Base-by-base conservation (phyloP, 2,797 vertebrate genomes). In the Karalla daura region DNA sequence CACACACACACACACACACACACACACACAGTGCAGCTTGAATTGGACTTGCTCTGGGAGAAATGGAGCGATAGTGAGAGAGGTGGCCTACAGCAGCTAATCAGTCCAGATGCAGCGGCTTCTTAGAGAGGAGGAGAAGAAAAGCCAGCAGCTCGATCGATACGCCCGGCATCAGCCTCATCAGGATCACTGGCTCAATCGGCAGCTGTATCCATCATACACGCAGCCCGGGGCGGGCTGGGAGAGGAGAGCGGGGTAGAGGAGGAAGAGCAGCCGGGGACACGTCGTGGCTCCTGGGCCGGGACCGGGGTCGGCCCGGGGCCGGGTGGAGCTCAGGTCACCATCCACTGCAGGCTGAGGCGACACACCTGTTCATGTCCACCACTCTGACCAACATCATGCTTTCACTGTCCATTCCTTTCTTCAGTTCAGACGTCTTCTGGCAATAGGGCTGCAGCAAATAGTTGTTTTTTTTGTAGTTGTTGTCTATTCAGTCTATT, bases 81-180 rank as follows among this genome's bases (percentile, higher is more conserved):
- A 75, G 64, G 73, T 83, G 86, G 80, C 84, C 86, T 84, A 74
- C 72, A 88, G 85, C 83, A 45, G 79, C 70, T 86, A 84, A 82
- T 90, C 87, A 86, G 76, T 84, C 75, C 83, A 89, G 74, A 88
- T 86, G 80, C 76, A 83, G n/a, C 81, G 61, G 71, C 84, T 80
- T 86, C 84, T 82, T 43, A 83, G 74, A 89, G 85, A 51, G 13
- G 56, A 75, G 63, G n/a, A 84, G 53, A 80, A 77, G 71, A 88
- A n/a, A 83, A 83, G 80, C 69, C 73, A 81, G 81, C 75, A 82
- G 82, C 86, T 88, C 81, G 85, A 86, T 85, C 86, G 78, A 89
- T 88, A 91, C 85, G 63, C 5, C 30, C 89, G 76, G 76, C 86
- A 87, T 89, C 85, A 59, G 85, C 70, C 76, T 89, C 82, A 89